Evolutionary conservation across 2,888 invertebrate species (phyloP), one percentile per base, ranked within the genome.

Genomic region (Liopterus haemorrhoidalis): DNA sequence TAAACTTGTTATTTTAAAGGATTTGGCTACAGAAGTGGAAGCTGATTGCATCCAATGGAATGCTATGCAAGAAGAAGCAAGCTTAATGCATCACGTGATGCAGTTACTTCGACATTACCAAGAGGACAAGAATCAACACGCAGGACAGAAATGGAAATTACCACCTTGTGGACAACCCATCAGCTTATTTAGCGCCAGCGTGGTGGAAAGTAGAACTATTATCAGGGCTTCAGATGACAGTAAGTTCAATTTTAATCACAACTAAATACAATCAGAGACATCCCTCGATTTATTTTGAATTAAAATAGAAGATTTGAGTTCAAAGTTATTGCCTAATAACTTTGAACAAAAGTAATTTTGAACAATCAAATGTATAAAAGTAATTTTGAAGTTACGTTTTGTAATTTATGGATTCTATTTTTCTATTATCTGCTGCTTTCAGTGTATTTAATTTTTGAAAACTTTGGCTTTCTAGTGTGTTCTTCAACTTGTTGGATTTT

Each of bases 131-230:
- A 73, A 71, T 58, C 70, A 71, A 21, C 74, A 75, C 60, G 71
- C 74, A 9, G 77, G 78, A 5, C 79, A 80, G 58, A 81, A 80
- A 65, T 82, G 81, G 81, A 81, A 81, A 58, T 63, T 81, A 46
- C 81, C 81, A 20, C 78, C 81, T 12, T 74, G 74, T 57, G 81
- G 81, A n/a, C 80, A 81, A 57, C 80, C 81, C 5, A 78, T 82
- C 56, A 76, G 78, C 61, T 67, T 80, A 30, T 82, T 81, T 57
- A 76, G 78, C 51, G 76, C 75, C 30, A 72, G 72, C 54, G 59
- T 58, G n/a, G 62, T 65, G 18, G 69, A 72, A 41, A 70, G 72
- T 19, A 69, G 73, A 56, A 75, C 75, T 15, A 71, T 78, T 49
- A 80, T 82, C 54, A 71, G 78, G 57, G 75, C 79, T 3, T 74